A percentile compares a stretch with the other conserved stretches of the same genome.
Evolutionary conservation across 2,113 vertebrate species (phyloP).

Genomic region (Macroglossus sobrinus): DNA sequence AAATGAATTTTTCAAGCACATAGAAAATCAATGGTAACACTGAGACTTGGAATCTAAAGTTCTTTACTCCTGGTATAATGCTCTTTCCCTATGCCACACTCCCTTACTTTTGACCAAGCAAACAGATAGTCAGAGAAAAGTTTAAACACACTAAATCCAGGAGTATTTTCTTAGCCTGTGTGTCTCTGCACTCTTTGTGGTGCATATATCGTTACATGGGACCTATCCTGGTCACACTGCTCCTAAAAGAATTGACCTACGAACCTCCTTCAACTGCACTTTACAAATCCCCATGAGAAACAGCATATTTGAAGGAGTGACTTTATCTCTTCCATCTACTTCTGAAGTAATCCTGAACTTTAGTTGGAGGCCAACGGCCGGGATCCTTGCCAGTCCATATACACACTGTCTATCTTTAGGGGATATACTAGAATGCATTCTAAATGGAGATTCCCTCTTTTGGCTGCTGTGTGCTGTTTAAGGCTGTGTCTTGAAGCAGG

Average conservation of each 20-base stretch:
- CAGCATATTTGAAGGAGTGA: constrained; percentile 5
- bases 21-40: background rate
- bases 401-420: constrained; percentile 54
- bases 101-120: background rate
- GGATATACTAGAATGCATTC: constrained; percentile 44
- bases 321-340: constrained; percentile 61
- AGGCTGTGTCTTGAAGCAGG: constrained; percentile 57
- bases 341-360: constrained; percentile 61
- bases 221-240: background rate
- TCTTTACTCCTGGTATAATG: fast-evolving
- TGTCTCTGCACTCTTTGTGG: background rate
- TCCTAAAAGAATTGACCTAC: background rate
- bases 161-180: background rate
- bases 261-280: background rate
- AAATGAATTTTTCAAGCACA: background rate
- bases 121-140: background rate
- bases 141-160: background rate
- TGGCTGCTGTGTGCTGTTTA: constrained; percentile 39
- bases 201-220: fast-evolving
- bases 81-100: fast-evolving
- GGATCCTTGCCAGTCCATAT: constrained; percentile 57
- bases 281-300: constrained; percentile 1
- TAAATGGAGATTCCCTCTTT: constrained; percentile 65
- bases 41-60: fast-evolving
- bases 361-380: background rate